phyloP scores from a whole-genome alignment of 2,888 invertebrate species.

The Drosophila sordidula region DNA sequence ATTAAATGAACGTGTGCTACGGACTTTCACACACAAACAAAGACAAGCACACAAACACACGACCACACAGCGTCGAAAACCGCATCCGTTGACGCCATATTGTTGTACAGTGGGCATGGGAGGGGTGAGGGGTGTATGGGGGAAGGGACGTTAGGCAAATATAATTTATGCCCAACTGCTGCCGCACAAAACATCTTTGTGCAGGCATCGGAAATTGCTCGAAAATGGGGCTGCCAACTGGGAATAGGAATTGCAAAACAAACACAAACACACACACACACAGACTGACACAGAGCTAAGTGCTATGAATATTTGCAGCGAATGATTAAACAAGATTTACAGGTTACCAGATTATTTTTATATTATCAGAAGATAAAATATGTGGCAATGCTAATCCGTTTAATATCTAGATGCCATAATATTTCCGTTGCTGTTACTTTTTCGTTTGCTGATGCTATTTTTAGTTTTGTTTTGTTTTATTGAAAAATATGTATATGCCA shows the following conservation, averaged over 20 bases:
- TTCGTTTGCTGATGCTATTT: background rate
- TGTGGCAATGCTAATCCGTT: conserved; percentile 24
- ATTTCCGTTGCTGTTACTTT: background rate
- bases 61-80: conserved; percentile 33
- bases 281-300: background rate
- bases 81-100: conserved; percentile 76
- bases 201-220: conserved; percentile 45
- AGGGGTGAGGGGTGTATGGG: background rate
- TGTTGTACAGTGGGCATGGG: conserved; percentile 33
- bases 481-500: conserved; percentile 3
- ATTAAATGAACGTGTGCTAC: conserved; percentile 69
- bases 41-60: conserved; percentile 17
- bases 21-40: conserved; percentile 20
- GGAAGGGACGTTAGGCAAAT: conserved; percentile 44
- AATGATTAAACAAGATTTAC: conserved; percentile 27
- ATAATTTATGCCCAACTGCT: conserved; percentile 72
- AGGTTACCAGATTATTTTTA: conserved; percentile 42
- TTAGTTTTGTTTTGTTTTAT: conserved; percentile 1
- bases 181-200: conserved; percentile 44
- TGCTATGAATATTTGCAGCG: conserved; percentile 4
- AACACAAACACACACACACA: conserved; percentile 5
- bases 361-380: conserved; percentile 15
- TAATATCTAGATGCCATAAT: conserved; percentile 1
- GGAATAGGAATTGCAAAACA: conserved; percentile 24
- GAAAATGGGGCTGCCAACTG: conserved; percentile 43